phyloP scores from a whole-genome alignment of 2,888 invertebrate species.

The Rhagium mordax region DNA sequence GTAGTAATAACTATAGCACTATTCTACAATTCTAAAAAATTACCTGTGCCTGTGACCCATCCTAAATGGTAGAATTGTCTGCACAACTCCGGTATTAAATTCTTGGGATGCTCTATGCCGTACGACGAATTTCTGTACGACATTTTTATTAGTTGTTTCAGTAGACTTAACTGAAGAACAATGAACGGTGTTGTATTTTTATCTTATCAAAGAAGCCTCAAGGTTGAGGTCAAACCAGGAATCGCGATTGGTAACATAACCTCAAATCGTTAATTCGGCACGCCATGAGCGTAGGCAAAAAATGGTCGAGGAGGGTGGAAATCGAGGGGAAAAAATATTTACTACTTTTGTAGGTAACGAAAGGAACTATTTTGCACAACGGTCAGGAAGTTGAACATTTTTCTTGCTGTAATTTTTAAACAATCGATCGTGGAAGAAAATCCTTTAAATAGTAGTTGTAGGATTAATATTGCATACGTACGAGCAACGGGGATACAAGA shows the following conservation, averaged over 20 bases:
- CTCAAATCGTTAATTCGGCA: background rate
- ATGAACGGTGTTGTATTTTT: background rate
- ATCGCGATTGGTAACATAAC: background rate
- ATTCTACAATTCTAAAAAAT: slow-evolving; percentile 9
- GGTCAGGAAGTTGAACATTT: no score
- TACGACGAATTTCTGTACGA: slow-evolving; percentile 37
- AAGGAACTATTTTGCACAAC: no score
- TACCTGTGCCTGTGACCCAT: slow-evolving; percentile 96
- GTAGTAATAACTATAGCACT: no score
- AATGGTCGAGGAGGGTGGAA: background rate
- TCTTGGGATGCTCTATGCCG: slow-evolving; percentile 77
- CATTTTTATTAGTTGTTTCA: slow-evolving; percentile 21
- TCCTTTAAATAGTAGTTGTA: no score
- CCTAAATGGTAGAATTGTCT: slow-evolving; percentile 92
- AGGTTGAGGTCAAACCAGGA: background rate
- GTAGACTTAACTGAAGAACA: background rate
- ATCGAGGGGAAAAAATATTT: no score
- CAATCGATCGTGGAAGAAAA: no score
- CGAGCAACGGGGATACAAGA: no score
- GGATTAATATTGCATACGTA: no score
- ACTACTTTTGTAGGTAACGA: no score
- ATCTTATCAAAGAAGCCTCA: background rate
- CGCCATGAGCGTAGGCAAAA: background rate
- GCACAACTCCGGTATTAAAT: slow-evolving; percentile 91
- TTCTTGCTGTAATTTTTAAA: no score